phyloP scores from a whole-genome alignment of 2,888 invertebrate genomes.

The Pogonocherus hispidulus region DNA sequence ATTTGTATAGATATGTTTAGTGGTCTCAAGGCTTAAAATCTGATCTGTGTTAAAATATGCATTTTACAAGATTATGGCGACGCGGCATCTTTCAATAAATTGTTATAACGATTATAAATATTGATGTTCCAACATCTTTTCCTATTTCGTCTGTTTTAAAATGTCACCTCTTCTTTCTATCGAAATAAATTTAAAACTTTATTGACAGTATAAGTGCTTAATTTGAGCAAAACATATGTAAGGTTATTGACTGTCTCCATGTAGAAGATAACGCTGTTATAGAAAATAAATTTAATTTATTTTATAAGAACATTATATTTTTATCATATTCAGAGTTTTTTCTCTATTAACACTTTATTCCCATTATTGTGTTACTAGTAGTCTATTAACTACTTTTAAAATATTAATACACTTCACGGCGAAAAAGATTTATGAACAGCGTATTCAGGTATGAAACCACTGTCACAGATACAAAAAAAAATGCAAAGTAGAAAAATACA shows the following conservation, averaged over 20 bases:
- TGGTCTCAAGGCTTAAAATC: background rate
- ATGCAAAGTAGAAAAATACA: too few relatives aligned
- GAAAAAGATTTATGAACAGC: too few relatives aligned
- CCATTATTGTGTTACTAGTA: too few relatives aligned
- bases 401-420: too few relatives aligned
- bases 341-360: too few relatives aligned
- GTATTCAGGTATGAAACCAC: too few relatives aligned
- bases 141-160: background rate
- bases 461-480: too few relatives aligned
- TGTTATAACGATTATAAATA: background rate
- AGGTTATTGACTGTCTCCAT: background rate
- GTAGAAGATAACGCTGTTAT: background rate
- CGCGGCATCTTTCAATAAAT: slow-evolving; percentile 2
- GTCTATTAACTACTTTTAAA: too few relatives aligned
- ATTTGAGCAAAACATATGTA: background rate
- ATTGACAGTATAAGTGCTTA: background rate
- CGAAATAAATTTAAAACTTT: background rate
- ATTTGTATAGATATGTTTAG: too few relatives aligned
- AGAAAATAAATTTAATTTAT: too few relatives aligned
- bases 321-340: too few relatives aligned
- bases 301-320: too few relatives aligned
- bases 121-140: background rate
- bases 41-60: slow-evolving; percentile 2
- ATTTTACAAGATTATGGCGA: background rate
- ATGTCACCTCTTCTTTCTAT: background rate